Base-by-base conservation (phyloP, 2,113 vertebrate genomes). In the Alligator mississippiensis region DNA sequence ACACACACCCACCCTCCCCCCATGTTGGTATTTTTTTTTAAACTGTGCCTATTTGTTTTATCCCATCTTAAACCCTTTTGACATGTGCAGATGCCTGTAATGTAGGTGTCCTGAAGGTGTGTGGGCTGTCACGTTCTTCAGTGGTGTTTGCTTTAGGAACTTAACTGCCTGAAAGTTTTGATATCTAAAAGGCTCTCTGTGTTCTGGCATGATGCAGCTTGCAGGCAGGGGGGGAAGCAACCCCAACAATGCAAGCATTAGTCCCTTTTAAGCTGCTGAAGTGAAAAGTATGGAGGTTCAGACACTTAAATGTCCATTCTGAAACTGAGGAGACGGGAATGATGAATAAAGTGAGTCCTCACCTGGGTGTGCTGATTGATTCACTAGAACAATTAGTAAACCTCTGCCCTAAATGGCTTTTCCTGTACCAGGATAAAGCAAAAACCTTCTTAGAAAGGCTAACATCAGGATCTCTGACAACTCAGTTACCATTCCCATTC, bases 51-150 rank as follows among this genome's bases (percentile, higher is more conserved):
- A 93, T 97, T 98, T 96, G 85, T 98, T 97, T 98, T 97, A 97
- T 97, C 97, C 96, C 80, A 70, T 92, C 88, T 97, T 98, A 98
- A 98, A 97, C 97, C 97, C 95, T 95, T 90, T 83, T 98, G 98
- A 97, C 97, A 94, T 97, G 97, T 95, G 94, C 93, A 97, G 94
- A 98, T 97, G 97, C 95, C 89, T 97, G 95, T 95, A 96, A 97
- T 77, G 96, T 92, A 98, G 95, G 96, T 97, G 94, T 97, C 97
- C 96, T 97, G 85, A 96, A 98, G 98, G 98, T 98, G 98, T 98
- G 97, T 98, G 98, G 98, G 97, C 98, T 25, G 66, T 96, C 87
- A 74, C 96, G 61, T 89, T 97, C 95, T 92, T 90, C 87, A 85
- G 82, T 93, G 84, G 79, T 98, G 97, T 98, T 98, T 98, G 96